Evolutionary conservation across 1,140 invertebrate species (phyloP), one percentile per base, ranked within the genome.

Genomic region (Proales similis): DNA sequence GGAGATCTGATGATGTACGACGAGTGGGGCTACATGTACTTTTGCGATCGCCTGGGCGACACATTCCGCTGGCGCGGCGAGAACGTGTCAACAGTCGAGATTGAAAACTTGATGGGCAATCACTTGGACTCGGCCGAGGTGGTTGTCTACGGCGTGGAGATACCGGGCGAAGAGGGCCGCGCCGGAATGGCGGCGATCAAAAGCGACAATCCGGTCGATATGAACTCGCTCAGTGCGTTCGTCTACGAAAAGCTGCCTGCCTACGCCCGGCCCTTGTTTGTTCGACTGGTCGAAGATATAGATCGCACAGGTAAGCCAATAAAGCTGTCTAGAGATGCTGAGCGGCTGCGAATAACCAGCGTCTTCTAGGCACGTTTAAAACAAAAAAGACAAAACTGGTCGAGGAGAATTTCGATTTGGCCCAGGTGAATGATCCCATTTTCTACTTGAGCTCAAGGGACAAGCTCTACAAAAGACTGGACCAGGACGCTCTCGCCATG

Each of bases 41-140:
- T 98, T 77, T 87, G 85, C 68, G 92, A 97, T 72, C 81, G 94
- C 69, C 94, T 90, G 0, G 94, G 93, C 1, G 94, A 98, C 73
- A 97, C 93, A 0, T 98, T 91, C 79, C 82, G 93, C 47, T 82
- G 81, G 80, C 89, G 90, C 74, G 93, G 94, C 14, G 95, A 99
- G 79, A 99, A 99, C 76, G 93, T 98, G 2, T 94, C 90, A 3
- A 98, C 95, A 0, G 86, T 87, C 3, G 95, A 99, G 80, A 86
- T 99, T 1, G 94, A 99, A 77, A 87, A 84, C 2, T 82, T 91
- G 48, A 81, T 98, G 0, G 93, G 88, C 64, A 57, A 57, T 19
- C 72, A 88, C 20, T 78, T 86, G n/a, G 81, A 83, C 47, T 86
- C 92, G 66, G 82, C 85, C 68, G 92, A 98, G 74, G 87, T 86